Evolutionary conservation across 2,888 invertebrate species (phyloP).

Genomic region (Chelonus formosanus): DNA sequence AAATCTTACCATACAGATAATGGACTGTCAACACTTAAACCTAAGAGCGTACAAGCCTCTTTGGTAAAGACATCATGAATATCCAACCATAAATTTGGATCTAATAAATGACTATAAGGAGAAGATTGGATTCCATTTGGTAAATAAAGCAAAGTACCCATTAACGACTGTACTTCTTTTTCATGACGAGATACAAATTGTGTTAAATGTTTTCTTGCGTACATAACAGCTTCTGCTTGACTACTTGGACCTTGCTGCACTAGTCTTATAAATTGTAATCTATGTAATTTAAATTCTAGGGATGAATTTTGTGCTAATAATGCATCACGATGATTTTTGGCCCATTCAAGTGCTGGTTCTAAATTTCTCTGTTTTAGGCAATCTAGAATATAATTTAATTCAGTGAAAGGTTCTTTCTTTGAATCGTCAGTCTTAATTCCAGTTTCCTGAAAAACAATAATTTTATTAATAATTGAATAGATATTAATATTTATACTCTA

Average conservation of each 20-base stretch:
- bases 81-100: slow-evolving; percentile 78
- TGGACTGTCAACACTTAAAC: slow-evolving; percentile 89
- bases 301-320: slow-evolving; percentile 71
- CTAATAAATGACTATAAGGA: slow-evolving; percentile 80
- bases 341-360: slow-evolving; percentile 89
- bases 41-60: slow-evolving; percentile 91
- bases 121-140: slow-evolving; percentile 81
- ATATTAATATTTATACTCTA: too few species aligned
- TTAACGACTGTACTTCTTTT: slow-evolving; percentile 84
- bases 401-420: slow-evolving; percentile 80
- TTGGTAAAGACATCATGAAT: slow-evolving; percentile 89
- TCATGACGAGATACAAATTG: slow-evolving; percentile 81
- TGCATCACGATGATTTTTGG: slow-evolving; percentile 76
- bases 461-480: too few species aligned
- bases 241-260: slow-evolving; percentile 73
- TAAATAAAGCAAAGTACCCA: slow-evolving; percentile 85
- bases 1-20: slow-evolving; percentile 79
- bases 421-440: slow-evolving; percentile 72
- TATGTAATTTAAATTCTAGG: slow-evolving; percentile 83
- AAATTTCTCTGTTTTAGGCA: slow-evolving; percentile 84
- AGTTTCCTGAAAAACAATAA: slow-evolving; percentile 70
- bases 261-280: slow-evolving; percentile 80
- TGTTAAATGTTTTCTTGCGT: slow-evolving; percentile 86
- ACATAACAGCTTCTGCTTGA: slow-evolving; percentile 85
- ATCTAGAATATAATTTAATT: slow-evolving; percentile 88